These are phyloP conservation scores for Athene cunicularia DNA, from an alignment of 2,113 vertebrate species.

Conservation along the genomic window DNA sequence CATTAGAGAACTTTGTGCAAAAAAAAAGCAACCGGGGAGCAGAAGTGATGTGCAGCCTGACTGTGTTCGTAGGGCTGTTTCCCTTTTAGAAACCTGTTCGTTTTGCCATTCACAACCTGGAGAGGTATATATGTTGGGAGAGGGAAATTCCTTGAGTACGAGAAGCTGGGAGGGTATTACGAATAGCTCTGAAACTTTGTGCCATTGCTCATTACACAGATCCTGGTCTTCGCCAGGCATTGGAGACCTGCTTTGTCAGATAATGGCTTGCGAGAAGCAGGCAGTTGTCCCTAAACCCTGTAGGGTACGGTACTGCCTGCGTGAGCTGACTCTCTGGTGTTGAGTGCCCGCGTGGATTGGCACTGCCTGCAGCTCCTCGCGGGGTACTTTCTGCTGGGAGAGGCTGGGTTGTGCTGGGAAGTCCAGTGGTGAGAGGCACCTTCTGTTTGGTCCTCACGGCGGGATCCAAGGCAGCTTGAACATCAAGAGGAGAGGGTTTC, in stretches of 20 bases:
- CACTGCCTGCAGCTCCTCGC: fast-evolving
- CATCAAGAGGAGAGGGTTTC: neutral
- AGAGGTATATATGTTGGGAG: neutral
- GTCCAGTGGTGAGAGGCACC: neutral
- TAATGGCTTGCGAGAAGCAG: neutral
- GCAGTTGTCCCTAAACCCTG: neutral
- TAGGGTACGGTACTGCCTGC: neutral
- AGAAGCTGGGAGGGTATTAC: neutral
- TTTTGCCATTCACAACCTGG: neutral
- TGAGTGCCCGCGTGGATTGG: fast-evolving
- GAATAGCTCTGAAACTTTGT: neutral
- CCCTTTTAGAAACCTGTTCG: neutral
- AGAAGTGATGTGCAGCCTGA: fast-evolving
- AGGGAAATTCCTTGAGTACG: neutral
- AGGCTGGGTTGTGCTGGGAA: neutral
- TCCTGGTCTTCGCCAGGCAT: neutral
- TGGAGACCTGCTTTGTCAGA: neutral
- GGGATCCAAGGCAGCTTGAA: neutral
- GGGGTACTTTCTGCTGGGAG: neutral
- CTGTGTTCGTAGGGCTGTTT: neutral
- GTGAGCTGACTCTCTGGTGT: neutral
- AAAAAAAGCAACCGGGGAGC: fast-evolving
- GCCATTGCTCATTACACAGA: neutral
- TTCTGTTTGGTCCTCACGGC: neutral
- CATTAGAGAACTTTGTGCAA: fast-evolving